Percentiles rank a stretch among this genome's conserved stretches.
These are phyloP conservation scores for Zhuqinia jingwanae DNA, from an alignment of 2,888 invertebrate genomes.

Conservation along the genomic window DNA sequence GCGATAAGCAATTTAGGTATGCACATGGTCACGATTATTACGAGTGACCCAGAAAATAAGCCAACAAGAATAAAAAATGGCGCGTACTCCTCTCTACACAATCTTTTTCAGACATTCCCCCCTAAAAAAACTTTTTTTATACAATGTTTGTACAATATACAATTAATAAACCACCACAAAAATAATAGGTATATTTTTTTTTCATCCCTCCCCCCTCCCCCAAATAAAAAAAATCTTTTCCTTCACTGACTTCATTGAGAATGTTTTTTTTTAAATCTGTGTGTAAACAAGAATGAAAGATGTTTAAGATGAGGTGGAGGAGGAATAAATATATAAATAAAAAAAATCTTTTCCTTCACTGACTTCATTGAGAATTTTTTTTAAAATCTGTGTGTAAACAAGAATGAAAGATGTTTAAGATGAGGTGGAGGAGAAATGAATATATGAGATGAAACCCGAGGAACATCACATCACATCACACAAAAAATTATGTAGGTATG, in stretches of 20 bases:
- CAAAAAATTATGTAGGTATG: background rate
- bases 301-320: background rate
- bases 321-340: background rate
- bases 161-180: background rate
- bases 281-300: too few species aligned
- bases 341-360: too few species aligned
- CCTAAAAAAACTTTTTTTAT: background rate
- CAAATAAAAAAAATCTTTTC: too few species aligned
- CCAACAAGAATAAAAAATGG: conserved; percentile 34
- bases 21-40: conserved; percentile 69
- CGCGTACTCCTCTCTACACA: too few species aligned
- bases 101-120: background rate
- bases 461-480: conserved; percentile 12
- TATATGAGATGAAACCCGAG: background rate
- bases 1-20: conserved; percentile 58
- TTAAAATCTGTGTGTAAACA: too few species aligned
- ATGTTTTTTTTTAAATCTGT: background rate
- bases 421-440: background rate
- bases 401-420: background rate
- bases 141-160: too few species aligned
- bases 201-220: too few species aligned
- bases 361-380: background rate
- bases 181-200: too few species aligned
- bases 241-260: too few species aligned
- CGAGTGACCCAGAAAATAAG: conserved; percentile 63